phyloP scores from a whole-genome alignment of 2,797 vertebrate species.

The Trichosurus vulpecula region DNA sequence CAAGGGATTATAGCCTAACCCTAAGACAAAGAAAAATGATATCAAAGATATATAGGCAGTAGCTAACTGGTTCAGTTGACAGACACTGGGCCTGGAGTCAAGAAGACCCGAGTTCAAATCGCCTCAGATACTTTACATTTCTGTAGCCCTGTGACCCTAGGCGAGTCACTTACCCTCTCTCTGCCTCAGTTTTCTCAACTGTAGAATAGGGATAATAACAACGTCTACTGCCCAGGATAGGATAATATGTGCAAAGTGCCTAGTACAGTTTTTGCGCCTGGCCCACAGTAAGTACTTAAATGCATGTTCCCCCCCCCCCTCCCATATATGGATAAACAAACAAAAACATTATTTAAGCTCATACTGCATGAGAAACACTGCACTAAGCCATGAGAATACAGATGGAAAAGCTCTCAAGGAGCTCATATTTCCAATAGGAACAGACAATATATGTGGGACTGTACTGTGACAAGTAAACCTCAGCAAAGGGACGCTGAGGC shows the following conservation, averaged over 20 bases:
- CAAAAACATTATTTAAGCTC: not conserved
- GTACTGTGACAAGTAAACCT: not conserved
- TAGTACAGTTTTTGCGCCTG: not conserved
- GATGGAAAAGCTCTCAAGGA: not conserved
- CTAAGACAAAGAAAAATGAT: not conserved
- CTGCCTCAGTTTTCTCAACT: not conserved
- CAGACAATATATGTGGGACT: not conserved
- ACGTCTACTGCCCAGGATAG: not conserved
- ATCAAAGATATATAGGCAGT: not conserved
- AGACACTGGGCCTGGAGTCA: not conserved
- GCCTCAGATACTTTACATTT: not conserved
- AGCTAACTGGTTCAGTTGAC: too few species aligned
- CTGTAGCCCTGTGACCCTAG: not conserved
- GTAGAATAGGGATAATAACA: not conserved
- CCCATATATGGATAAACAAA: not conserved
- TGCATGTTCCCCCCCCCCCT: not conserved
- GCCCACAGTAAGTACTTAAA: not conserved
- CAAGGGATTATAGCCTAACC: not conserved
- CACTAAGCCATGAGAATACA: not conserved
- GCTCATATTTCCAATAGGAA: not conserved
- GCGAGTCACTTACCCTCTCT: not conserved
- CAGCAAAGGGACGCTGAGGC: not conserved
- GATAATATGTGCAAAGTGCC: not conserved
- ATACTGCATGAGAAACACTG: not conserved
- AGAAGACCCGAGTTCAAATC: not conserved